Base-by-base conservation (phyloP, 2,113 vertebrate species). In the Aspidoscelis tigris region DNA sequence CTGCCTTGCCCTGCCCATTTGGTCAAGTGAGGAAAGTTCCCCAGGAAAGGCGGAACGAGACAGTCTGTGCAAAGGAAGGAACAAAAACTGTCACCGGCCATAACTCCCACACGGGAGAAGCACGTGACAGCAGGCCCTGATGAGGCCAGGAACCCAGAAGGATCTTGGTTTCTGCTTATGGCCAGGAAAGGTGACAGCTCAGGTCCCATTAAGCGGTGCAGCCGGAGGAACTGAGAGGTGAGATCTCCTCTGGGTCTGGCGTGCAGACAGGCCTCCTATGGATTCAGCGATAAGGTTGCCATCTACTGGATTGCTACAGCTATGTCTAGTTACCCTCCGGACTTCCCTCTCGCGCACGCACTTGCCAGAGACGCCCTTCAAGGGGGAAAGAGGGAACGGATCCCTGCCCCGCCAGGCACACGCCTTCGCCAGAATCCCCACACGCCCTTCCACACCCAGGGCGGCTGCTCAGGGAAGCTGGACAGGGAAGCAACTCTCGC, bases 201-300 rank as follows among this genome's bases (percentile, higher is more conserved):
- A 33, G 53, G 61, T 26, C 58, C 2, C 65, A 53, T 22, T 22
- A 47, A 61, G 39, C 33, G 43, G 14, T 58, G 82, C 12, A 72
- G 12, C 68, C 55, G 73, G n/a, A 73, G 53, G 18, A 41, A 16
- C 3, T 69, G 50, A 22, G 61, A 70, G 69, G 43, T 22, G 39
- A n/a, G 66, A 66, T 43, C 41, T 12, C 7, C 16, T 39, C 20
- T 78, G 53, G 64, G 66, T 14, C 24, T 64, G 76, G 76, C 68
- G 43, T 61, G 41, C 68, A 33, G 79, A 61, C 26, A 39, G 12
- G 65, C 47, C 21, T 47, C 39, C 41, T 72, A 78, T 33, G 61
- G 78, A 86, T 76, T 81, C 84, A 82, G 53, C 76, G 69, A 39
- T 79, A 86, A 82, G 73, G 55, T 50, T 77, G 73, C 65, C 79